A percentile compares a stretch with the other conserved stretches of the same genome.
These are phyloP conservation scores for Excalfactoria chinensis DNA, from an alignment of 2,113 vertebrate species.

Conservation along the genomic window DNA sequence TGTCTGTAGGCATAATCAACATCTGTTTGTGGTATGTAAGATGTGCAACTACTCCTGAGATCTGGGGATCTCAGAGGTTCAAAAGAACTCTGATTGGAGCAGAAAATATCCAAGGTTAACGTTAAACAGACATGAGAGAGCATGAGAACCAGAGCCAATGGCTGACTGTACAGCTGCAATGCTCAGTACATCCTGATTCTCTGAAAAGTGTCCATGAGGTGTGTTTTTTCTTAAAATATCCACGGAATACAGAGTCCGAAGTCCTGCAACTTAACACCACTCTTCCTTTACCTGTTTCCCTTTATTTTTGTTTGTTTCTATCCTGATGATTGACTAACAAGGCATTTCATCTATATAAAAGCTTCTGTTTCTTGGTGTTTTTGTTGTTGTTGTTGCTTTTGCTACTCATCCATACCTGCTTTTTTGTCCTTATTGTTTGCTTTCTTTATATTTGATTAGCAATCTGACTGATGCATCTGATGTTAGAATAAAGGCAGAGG, in stretches of 20 bases:
- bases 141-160: background rate
- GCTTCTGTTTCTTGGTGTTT: background rate
- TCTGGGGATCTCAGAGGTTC: background rate
- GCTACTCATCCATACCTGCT: background rate
- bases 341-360: background rate
- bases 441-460: background rate
- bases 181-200: background rate
- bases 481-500: background rate
- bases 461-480: background rate
- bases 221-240: background rate
- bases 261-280: background rate
- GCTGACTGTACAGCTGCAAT: background rate
- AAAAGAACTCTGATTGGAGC: background rate
- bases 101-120: background rate
- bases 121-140: background rate
- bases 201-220: background rate
- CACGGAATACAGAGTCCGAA: background rate
- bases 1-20: background rate
- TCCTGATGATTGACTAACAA: background rate
- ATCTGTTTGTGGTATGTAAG: background rate
- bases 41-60: background rate
- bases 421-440: background rate
- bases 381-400: background rate
- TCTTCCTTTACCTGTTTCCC: background rate
- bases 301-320: background rate